These are phyloP conservation scores for Aplysia californica DNA, from an alignment of 1,140 invertebrate species.

Conservation along the genomic window DNA sequence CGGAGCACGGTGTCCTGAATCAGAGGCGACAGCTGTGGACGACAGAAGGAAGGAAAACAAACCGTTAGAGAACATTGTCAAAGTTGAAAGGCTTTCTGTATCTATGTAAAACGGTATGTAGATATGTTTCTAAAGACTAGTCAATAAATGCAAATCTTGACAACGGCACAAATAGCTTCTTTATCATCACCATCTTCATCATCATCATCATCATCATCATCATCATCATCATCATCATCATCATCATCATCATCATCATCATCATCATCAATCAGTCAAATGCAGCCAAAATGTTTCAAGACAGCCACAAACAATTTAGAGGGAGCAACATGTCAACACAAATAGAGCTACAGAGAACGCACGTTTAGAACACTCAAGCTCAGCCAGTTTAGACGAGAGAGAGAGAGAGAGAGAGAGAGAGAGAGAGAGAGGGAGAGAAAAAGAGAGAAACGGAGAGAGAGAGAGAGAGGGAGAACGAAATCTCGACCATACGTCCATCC, in stretches of 20 bases:
- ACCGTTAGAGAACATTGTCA: too few species aligned
- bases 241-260: constrained; percentile 3
- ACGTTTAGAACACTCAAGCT: background rate
- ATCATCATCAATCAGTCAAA: background rate
- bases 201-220: constrained; percentile 28
- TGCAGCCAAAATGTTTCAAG: background rate
- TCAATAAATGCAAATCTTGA: background rate
- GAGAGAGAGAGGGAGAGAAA: constrained; percentile 8
- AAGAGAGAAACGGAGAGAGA: constrained; percentile 6
- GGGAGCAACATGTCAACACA: too few species aligned
- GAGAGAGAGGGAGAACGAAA: background rate
- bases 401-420: constrained; percentile 7
- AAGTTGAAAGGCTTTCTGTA: background rate
- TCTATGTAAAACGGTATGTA: background rate
- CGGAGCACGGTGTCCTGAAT: constrained; percentile 65
- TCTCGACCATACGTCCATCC: background rate
- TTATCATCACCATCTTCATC: constrained; percentile 16
- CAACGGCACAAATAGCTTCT: background rate
- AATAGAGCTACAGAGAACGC: too few species aligned
- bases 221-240: constrained; percentile 12
- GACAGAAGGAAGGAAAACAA: constrained; percentile 18
- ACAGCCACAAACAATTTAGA: too few species aligned
- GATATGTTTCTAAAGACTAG: background rate
- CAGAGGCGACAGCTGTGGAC: constrained; percentile 64
- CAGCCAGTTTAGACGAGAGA: background rate